Conservation (phyloP, 2,888 invertebrate genomes). For the Rapana venosa region DNA sequence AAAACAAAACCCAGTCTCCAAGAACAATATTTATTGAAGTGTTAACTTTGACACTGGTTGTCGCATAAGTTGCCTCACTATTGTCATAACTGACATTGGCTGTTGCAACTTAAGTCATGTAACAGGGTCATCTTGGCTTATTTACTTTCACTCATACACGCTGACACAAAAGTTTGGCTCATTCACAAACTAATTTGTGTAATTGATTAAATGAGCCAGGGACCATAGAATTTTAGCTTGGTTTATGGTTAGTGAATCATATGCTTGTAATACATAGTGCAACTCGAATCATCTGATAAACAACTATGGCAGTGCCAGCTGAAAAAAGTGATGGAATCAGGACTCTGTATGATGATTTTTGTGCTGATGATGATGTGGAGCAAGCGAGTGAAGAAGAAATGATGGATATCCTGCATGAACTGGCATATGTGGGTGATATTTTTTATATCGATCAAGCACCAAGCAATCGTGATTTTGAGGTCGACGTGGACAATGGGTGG, state of each 20-base stretch:
- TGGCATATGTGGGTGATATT: background rate
- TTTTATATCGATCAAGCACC: background rate
- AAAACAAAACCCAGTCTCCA: too few species aligned
- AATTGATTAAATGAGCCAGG: background rate
- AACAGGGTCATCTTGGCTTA: background rate
- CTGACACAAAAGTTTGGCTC: background rate
- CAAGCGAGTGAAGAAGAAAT: background rate
- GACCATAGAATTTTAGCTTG: background rate
- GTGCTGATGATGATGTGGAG: background rate
- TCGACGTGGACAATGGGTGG: background rate
- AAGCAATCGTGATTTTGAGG: background rate
- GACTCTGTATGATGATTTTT: constrained; percentile 8
- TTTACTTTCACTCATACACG: background rate
- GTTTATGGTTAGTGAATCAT: background rate
- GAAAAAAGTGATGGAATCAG: background rate
- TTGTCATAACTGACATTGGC: background rate
- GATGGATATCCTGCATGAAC: background rate
- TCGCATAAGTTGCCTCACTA: background rate
- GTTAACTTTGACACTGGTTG: background rate
- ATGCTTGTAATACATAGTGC: background rate
- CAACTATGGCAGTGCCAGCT: background rate
- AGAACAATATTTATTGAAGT: too few species aligned
- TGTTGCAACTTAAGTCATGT: background rate
- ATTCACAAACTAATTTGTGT: constrained; percentile 16
- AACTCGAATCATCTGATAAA: background rate